These are phyloP conservation scores for Rhinogobio ventralis DNA, from an alignment of 2,797 vertebrate species.

Conservation along the genomic window DNA sequence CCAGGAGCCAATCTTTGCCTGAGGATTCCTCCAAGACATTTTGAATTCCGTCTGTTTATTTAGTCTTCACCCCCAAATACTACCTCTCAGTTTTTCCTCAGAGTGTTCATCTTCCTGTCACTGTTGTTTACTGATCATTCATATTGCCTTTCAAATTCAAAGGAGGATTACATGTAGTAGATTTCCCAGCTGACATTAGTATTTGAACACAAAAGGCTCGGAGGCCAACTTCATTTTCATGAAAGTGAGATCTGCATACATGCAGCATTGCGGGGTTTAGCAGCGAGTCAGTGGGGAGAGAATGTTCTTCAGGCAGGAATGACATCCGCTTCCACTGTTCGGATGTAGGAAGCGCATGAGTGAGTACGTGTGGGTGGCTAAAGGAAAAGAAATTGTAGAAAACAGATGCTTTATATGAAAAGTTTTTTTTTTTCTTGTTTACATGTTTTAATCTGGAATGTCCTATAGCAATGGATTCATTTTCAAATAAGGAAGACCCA, in stretches of 20 bases:
- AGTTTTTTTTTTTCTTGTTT: not conserved
- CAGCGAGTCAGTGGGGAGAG: not conserved
- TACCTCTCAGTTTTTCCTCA: not conserved
- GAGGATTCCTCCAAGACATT: not conserved
- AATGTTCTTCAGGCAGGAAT: conserved; percentile 31
- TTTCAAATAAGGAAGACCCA: not conserved
- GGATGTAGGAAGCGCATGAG: not conserved
- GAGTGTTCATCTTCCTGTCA: conserved; percentile 11
- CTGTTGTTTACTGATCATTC: conserved; percentile 31
- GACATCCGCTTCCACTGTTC: conserved; percentile 23
- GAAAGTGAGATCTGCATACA: conserved; percentile 18
- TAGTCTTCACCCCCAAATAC: conserved; percentile 6
- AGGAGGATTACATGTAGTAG: conserved; percentile 35
- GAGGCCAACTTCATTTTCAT: conserved; percentile 28
- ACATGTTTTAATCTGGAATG: not conserved
- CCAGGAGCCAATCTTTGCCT: not conserved
- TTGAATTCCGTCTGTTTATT: not conserved
- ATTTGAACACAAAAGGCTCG: conserved; percentile 31
- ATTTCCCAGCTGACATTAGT: conserved; percentile 44
- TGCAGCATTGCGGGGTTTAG: conserved; percentile 1
- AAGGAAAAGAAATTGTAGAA: not conserved
- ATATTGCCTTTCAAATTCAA: conserved; percentile 32
- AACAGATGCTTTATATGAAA: not conserved
- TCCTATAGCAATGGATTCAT: not conserved
- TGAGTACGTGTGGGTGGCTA: conserved; percentile 1